Percentiles rank a stretch among this genome's conserved stretches.
These are phyloP conservation scores for Chironomus striatipennis DNA, from an alignment of 1,140 invertebrate genomes.

Conservation along the genomic window DNA sequence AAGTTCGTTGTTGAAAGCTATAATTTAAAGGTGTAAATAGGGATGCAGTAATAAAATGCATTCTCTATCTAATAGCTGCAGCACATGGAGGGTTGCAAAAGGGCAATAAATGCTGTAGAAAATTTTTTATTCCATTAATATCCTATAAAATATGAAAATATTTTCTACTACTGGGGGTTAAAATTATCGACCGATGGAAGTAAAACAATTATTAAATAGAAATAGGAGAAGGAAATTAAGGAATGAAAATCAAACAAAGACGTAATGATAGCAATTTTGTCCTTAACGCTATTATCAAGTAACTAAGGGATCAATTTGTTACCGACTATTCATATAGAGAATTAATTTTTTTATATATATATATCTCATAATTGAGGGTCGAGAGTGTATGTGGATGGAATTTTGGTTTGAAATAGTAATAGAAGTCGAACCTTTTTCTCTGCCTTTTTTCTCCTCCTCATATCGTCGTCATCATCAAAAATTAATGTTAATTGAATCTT, in stretches of 20 bases:
- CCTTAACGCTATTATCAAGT: not conserved
- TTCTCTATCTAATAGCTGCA: conserved; percentile 10
- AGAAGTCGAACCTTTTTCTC: not conserved
- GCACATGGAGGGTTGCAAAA: not conserved
- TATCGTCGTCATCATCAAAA: not conserved
- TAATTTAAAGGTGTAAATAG: conserved; percentile 23
- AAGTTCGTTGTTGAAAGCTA: conserved; percentile 14
- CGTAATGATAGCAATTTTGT: conserved; percentile 21
- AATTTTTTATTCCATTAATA: not conserved
- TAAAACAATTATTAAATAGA: not conserved
- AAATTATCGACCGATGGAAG: too few species aligned
- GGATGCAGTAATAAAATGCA: conserved; percentile 15
- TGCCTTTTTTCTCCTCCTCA: not conserved
- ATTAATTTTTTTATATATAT: conserved; percentile 18
- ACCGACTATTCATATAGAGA: not conserved
- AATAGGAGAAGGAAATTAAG: not conserved
- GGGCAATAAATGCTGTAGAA: not conserved
- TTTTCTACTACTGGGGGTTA: not conserved
- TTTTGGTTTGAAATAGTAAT: too few species aligned
- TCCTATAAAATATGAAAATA: not conserved
- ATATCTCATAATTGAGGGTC: conserved; percentile 20
- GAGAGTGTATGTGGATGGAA: not conserved
- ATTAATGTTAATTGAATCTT: conserved; percentile 20
- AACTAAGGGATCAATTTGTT: conserved; percentile 12
- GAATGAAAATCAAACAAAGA: not conserved